Conservation (phyloP, 2,113 vertebrate species). For the Apeltes quadracus region DNA sequence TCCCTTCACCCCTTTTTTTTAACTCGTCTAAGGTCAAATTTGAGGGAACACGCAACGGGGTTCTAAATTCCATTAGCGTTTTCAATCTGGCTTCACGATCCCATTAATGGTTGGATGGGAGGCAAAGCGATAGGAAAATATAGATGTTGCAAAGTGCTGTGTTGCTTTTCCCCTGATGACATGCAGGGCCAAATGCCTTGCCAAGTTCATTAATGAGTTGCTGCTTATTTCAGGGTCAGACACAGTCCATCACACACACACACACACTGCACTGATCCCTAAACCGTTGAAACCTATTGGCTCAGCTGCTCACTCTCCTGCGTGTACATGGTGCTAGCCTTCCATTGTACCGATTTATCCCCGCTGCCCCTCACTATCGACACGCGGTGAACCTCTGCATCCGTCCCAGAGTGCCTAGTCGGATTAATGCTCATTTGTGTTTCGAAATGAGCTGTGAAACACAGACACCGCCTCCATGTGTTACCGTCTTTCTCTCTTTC, state of each 20-base stretch:
- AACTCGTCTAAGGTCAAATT: constrained; percentile 38
- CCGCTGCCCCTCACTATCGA: constrained; percentile 27
- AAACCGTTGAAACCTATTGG: constrained; percentile 37
- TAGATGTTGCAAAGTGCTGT: not conserved
- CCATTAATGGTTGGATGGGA: constrained; percentile 40
- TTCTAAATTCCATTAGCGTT: constrained; percentile 54
- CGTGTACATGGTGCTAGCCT: constrained; percentile 35
- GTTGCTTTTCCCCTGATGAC: constrained; percentile 23
- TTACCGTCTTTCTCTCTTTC: no score
- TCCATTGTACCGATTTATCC: constrained; percentile 48
- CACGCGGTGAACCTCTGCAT: constrained; percentile 15
- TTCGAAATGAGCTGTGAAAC: constrained; percentile 13
- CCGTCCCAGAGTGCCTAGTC: not conserved
- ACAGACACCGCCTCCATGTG: not conserved
- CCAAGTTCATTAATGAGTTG: constrained; percentile 57
- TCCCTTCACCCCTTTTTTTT: not conserved
- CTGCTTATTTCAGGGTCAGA: constrained; percentile 31
- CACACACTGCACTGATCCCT: constrained; percentile 46
- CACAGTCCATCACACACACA: constrained; percentile 24
- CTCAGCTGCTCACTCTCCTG: constrained; percentile 41
- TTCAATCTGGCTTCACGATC: constrained; percentile 40
- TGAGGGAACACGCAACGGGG: constrained; percentile 47
- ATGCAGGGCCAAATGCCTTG: constrained; percentile 18
- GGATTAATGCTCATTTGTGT: constrained; percentile 7
- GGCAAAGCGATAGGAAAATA: not conserved